Percentiles rank a stretch among this genome's conserved stretches.
Evolutionary conservation across 1,140 invertebrate genomes (phyloP).

Genomic region (Panulirus ornatus): DNA sequence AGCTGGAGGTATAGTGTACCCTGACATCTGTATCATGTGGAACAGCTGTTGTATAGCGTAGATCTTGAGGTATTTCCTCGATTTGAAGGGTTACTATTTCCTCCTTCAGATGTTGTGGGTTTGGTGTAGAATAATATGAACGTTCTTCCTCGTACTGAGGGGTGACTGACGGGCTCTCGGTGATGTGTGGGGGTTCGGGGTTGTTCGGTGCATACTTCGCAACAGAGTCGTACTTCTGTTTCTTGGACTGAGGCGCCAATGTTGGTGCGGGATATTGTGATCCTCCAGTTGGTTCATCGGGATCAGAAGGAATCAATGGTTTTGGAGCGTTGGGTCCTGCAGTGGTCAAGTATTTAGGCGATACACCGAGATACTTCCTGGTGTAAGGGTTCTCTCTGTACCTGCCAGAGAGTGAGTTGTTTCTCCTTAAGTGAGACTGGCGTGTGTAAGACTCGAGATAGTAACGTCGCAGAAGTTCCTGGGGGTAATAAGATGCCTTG

Average conservation of each 20-base stretch:
- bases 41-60: not conserved
- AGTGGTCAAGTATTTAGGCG: conserved; percentile 29
- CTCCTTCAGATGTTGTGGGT: not conserved
- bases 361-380: conserved; percentile 34
- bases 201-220: not conserved
- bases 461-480: conserved; percentile 49
- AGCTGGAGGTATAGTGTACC: not conserved
- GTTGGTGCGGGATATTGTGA: not conserved
- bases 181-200: not conserved
- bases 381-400: conserved; percentile 58
- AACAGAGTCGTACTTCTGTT: too few species aligned
- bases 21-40: not conserved
- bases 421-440: conserved; percentile 5
- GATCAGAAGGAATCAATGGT: not conserved
- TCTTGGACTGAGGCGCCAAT: too few species aligned
- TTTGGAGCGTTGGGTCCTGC: conserved; percentile 27
- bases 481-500: conserved; percentile 47
- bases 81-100: not conserved
- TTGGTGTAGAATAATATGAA: not conserved
- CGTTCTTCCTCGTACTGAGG: not conserved
- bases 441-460: conserved; percentile 47
- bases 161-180: not conserved
- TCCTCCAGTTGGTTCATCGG: not conserved
- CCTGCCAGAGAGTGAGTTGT: not conserved
- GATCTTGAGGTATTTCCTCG: not conserved